Evolutionary conservation across 2,888 invertebrate genomes (phyloP).

Genomic region (Himalopsyche tibetana): DNA sequence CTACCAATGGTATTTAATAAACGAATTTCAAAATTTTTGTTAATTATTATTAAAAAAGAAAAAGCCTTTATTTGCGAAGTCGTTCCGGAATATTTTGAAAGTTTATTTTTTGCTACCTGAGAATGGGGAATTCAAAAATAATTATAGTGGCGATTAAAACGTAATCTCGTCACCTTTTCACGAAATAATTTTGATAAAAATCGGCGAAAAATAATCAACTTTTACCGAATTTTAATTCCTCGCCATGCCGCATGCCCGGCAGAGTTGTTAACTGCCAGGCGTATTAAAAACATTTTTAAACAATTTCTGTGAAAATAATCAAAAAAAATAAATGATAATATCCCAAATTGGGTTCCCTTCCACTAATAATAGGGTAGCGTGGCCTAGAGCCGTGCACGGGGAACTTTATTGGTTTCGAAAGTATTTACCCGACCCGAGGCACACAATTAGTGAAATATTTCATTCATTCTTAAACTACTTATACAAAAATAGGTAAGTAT

Average conservation of each 20-base stretch:
- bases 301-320: constrained; percentile 51
- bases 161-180: not conserved
- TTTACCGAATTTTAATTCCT: not conserved
- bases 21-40: too few species aligned
- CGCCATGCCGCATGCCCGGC: not conserved
- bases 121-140: too few species aligned
- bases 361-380: constrained; percentile 61
- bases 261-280: not conserved
- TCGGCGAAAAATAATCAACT: not conserved
- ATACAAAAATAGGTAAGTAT: too few species aligned
- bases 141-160: not conserved
- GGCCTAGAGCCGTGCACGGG: constrained; percentile 24
- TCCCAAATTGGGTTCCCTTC: constrained; percentile 63
- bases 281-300: constrained; percentile 49
- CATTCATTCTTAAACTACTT: too few species aligned
- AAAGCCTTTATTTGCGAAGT: too few species aligned
- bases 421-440: too few species aligned
- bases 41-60: too few species aligned
- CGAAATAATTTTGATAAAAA: not conserved
- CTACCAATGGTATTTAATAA: too few species aligned
- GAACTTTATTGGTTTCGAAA: constrained; percentile 12
- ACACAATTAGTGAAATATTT: too few species aligned
- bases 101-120: too few species aligned
- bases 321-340: constrained; percentile 56
- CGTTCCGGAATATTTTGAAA: too few species aligned